These are phyloP conservation scores for Stenotaenia linearis DNA, from an alignment of 2,888 invertebrate species.

Conservation along the genomic window DNA sequence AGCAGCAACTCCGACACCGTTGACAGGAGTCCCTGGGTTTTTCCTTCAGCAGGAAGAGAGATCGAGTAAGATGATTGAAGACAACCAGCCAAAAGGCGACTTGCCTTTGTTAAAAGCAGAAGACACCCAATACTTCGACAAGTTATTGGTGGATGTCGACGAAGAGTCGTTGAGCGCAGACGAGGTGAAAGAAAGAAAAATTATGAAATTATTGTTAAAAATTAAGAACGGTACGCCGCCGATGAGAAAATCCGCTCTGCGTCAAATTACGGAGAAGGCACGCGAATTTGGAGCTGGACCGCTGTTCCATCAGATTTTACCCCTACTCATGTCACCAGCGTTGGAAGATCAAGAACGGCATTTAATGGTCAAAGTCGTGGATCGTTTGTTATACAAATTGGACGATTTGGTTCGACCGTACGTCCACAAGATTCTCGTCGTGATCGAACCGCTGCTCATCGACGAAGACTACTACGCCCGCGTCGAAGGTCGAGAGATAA, in stretches of 20 bases:
- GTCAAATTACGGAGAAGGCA: slow-evolving; percentile 98
- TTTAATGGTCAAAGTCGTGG: slow-evolving; percentile 96
- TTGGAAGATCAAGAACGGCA: slow-evolving; percentile 98
- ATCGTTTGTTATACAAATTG: slow-evolving; percentile 94
- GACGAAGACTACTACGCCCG: slow-evolving; percentile 99
- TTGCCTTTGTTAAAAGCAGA: slow-evolving; percentile 99
- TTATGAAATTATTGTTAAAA: slow-evolving; percentile 95
- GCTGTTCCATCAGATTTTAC: slow-evolving; percentile 96
- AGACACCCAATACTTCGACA: slow-evolving; percentile 99
- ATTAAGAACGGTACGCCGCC: slow-evolving; percentile 99
- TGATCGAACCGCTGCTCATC: slow-evolving; percentile 95
- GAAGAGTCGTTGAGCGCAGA: slow-evolving; percentile 92
- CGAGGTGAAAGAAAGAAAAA: slow-evolving; percentile 96
- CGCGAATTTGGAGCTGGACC: slow-evolving; percentile 98
- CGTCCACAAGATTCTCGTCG: slow-evolving; percentile 98
- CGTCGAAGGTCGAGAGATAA: slow-evolving; percentile 98
- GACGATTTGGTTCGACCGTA: slow-evolving; percentile 98
- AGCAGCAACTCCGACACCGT: slow-evolving; percentile 96
- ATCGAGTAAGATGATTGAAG: slow-evolving; percentile 77
- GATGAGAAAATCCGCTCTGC: slow-evolving; percentile 94
- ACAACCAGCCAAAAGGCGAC: slow-evolving; percentile 93
- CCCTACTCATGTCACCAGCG: slow-evolving; percentile 98
- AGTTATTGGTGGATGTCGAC: slow-evolving; percentile 90
- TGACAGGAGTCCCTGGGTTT: slow-evolving; percentile 80
- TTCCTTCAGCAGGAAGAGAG: slow-evolving; percentile 85